Conservation (phyloP, 2,888 invertebrate genomes). For the Spisula subtruncata region DNA sequence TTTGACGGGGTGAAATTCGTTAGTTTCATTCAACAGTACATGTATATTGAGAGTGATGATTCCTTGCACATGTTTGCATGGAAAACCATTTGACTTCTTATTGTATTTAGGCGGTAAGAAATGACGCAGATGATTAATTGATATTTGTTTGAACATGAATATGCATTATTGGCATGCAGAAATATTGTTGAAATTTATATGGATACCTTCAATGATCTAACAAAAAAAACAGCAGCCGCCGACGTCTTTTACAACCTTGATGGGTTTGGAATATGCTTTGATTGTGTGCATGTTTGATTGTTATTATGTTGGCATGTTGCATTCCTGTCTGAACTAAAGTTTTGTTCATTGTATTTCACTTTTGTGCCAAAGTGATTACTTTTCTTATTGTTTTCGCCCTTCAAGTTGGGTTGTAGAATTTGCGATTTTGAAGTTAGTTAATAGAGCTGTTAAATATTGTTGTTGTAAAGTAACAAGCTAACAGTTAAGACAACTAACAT, state of each 20-base stretch:
- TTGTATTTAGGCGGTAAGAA: background rate
- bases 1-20: background rate
- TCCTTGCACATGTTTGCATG: background rate
- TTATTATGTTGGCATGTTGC: background rate
- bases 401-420: background rate
- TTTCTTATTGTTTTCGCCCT: background rate
- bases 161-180: background rate
- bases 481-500: background rate
- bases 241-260: background rate
- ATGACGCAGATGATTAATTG: background rate
- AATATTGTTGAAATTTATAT: background rate
- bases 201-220: background rate
- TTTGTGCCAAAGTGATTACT: background rate
- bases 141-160: background rate
- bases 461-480: background rate
- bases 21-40: background rate
- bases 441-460: background rate
- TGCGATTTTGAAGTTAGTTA: constrained; percentile 5
- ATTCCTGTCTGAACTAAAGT: background rate
- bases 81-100: background rate
- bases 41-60: background rate
- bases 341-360: background rate
- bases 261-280: background rate
- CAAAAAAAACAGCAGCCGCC: background rate
- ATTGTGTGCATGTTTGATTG: background rate